A percentile compares a stretch with the other conserved stretches of the same genome.
Conservation (phyloP, 2,888 invertebrate species). For the Tuberolachnus salignus region DNA sequence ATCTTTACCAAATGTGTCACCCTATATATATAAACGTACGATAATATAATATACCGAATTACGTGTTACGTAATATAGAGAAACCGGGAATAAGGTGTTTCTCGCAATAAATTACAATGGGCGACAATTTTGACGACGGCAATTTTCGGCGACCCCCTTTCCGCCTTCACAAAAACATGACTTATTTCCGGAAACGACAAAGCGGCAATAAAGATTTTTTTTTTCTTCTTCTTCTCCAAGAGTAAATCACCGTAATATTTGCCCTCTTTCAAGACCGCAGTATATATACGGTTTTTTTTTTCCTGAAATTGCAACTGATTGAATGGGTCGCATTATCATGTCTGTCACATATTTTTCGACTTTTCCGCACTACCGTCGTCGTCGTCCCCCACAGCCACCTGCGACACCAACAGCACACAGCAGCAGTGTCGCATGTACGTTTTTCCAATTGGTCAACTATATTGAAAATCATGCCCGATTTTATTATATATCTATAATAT, state of each 20-base stretch:
- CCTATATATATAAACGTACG: too few species aligned
- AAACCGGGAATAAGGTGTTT: slow-evolving; percentile 30
- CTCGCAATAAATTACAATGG: slow-evolving; percentile 12
- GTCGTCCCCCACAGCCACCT: not conserved
- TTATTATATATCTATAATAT: not conserved
- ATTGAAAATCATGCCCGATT: not conserved
- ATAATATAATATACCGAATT: too few species aligned
- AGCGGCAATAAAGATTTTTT: not conserved
- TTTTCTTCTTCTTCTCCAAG: not conserved
- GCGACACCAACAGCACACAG: too few species aligned
- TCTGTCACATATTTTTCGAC: slow-evolving; percentile 40
- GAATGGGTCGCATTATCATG: slow-evolving; percentile 44
- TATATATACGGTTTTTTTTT: not conserved
- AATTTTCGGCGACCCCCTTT: slow-evolving; percentile 18
- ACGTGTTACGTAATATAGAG: not conserved
- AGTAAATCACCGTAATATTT: slow-evolving; percentile 37
- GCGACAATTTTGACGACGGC: slow-evolving; percentile 21
- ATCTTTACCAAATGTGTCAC: too few species aligned
- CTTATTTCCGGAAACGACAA: slow-evolving; percentile 35
- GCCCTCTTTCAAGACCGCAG: slow-evolving; percentile 51
- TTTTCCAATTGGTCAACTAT: not conserved
- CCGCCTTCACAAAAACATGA: slow-evolving; percentile 25
- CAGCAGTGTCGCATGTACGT: not conserved
- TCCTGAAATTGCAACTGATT: slow-evolving; percentile 34
- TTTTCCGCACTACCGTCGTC: not conserved